These are phyloP conservation scores for Montifringilla adamsi DNA, from an alignment of 2,113 vertebrate species.

Conservation along the genomic window DNA sequence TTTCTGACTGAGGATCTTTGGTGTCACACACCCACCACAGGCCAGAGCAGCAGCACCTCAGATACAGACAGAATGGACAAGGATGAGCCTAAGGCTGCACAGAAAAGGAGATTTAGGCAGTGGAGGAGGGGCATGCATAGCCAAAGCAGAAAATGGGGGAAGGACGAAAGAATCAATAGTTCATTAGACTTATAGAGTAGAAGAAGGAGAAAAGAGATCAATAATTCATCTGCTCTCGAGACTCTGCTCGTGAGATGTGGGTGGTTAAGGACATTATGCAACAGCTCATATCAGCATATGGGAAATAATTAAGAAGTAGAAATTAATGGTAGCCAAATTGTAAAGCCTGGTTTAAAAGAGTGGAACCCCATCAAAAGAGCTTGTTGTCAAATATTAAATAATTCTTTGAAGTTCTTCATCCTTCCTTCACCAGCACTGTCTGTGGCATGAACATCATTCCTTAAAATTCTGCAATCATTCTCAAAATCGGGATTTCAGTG, in stretches of 20 bases:
- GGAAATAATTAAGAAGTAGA: not conserved
- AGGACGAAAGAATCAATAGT: slow-evolving; percentile 24
- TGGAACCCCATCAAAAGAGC: not conserved
- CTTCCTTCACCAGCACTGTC: not conserved
- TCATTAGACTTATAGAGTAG: not conserved
- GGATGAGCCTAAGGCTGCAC: not conserved
- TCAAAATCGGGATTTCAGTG: not conserved
- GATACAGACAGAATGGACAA: not conserved
- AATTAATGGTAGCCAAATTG: not conserved
- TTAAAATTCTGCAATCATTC: not conserved
- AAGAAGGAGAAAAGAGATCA: not conserved
- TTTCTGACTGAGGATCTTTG: not conserved
- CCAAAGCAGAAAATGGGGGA: not conserved
- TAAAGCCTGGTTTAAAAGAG: not conserved
- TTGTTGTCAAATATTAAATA: not conserved
- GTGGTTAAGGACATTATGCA: not conserved
- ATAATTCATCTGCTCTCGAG: slow-evolving; percentile 3
- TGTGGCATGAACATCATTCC: not conserved
- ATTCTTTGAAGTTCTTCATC: not conserved
- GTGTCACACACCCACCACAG: accelerated
- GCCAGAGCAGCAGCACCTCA: not conserved
- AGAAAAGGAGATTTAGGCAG: not conserved
- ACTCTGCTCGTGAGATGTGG: not conserved
- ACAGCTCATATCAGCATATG: not conserved
- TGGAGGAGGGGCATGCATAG: not conserved